Evolutionary conservation across 1,140 invertebrate genomes (phyloP), one percentile per base, ranked within the genome.

Genomic region (Zaprionus camerounensis): DNA sequence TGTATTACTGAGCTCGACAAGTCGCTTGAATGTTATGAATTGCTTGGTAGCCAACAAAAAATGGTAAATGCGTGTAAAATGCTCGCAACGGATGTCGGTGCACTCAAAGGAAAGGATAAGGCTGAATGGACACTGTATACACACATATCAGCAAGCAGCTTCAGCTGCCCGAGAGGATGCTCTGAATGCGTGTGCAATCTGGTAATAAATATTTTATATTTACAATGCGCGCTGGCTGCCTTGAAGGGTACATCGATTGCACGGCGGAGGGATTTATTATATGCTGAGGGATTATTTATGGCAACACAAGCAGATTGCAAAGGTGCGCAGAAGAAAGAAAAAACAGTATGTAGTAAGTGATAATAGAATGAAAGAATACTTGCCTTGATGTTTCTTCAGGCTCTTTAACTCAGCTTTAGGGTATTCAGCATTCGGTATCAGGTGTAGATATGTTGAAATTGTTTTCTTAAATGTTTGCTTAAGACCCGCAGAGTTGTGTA

Each of bases 161-260:
- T 15, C 20, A 58, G 15, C 59, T 55, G 56, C 56, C 31, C 62
- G 41, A 46, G 62, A 72, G 80, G 51, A 75, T 41, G 61, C 59
- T 61, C 53, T 74, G 64, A 71, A 74, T 79, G 82, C 79, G 71
- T 86, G 71, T 86, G 80, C 82, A 86, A 82, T 86, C 83, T 74
- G 82, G 72, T 77, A 86, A 86, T 86, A 86, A 86, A 86, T 86
- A 86, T 86, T 82, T 87, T 80, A 87, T 87, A 71, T 87, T 86
- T 80, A 71, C 83, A 82, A 74, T 80, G 71, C 41, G n/a, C n/a
- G 7, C n/a, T 17, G 41, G 41, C 41, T 86, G 72, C 73, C 28
- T 36, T 38, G 31, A 12, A 46, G 12, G 31, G 46, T 51, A 51
- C 46, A 51, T 24, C 20, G 49, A 81, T 63, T 72, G 55, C 46